A percentile compares a stretch with the other conserved stretches of the same genome.
Conservation (phyloP, 2,797 vertebrate species). For the Brachymystax lenok region DNA sequence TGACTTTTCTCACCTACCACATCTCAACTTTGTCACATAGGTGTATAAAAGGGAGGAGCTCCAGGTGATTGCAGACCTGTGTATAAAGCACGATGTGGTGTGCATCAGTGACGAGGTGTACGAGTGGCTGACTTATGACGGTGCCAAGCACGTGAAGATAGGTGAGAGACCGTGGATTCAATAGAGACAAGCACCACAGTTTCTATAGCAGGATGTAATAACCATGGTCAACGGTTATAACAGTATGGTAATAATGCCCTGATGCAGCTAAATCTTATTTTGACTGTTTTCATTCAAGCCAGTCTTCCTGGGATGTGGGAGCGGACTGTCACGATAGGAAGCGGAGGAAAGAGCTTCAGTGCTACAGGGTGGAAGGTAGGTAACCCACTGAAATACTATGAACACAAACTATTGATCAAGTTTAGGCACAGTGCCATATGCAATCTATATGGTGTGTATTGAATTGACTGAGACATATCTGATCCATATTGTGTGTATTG, state of each 20-base stretch:
- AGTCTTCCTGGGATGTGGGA: slow-evolving; percentile 96
- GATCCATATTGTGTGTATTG: background rate
- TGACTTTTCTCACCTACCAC: background rate
- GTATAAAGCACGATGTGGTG: slow-evolving; percentile 84
- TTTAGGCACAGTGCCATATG: background rate
- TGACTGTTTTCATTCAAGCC: slow-evolving; percentile 70
- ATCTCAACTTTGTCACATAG: slow-evolving; percentile 57
- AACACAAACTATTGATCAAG: too few species aligned
- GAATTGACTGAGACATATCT: background rate
- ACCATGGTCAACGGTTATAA: background rate
- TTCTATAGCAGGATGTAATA: background rate
- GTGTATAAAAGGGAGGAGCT: slow-evolving; percentile 86
- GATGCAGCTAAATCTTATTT: background rate
- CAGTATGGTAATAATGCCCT: background rate
- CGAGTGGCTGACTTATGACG: slow-evolving; percentile 91
- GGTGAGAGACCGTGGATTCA: slow-evolving; percentile 69
- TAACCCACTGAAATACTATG: slow-evolving; percentile 49
- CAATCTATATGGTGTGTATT: background rate
- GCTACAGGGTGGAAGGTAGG: slow-evolving; percentile 97
- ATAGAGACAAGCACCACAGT: background rate
- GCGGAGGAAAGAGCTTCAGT: slow-evolving; percentile 92
- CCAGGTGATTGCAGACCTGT: slow-evolving; percentile 86
- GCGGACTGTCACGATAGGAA: slow-evolving; percentile 86
- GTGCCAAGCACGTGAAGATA: slow-evolving; percentile 84
- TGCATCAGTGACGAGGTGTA: slow-evolving; percentile 95